Evolutionary conservation across 1,140 invertebrate species (phyloP).

Genomic region (Megalonaias nervosa): DNA sequence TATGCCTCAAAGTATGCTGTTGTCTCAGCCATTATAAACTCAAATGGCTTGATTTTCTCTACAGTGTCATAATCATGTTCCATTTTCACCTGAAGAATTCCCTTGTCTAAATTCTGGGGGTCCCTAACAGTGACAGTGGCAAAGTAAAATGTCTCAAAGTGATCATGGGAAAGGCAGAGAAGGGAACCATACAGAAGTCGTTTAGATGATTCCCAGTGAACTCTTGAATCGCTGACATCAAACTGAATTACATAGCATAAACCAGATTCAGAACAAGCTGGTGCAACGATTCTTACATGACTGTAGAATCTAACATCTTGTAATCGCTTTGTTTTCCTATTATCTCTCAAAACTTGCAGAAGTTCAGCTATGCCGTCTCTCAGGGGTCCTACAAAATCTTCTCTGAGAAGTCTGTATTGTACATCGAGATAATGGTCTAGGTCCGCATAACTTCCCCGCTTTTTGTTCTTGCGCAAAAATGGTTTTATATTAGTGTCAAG

Average conservation of each 20-base stretch:
- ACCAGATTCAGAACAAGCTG: slow-evolving; percentile 28
- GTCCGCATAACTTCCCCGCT: slow-evolving; percentile 76
- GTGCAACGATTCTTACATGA: slow-evolving; percentile 41
- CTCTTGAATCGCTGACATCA: slow-evolving; percentile 42
- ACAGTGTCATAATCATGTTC: slow-evolving; percentile 12
- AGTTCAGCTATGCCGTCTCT: slow-evolving; percentile 60
- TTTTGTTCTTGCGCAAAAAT: slow-evolving; percentile 76
- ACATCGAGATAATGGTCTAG: slow-evolving; percentile 83
- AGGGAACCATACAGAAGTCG: slow-evolving; percentile 81
- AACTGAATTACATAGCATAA: slow-evolving; percentile 52
- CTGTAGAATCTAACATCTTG: slow-evolving; percentile 46
- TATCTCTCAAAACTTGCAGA: slow-evolving; percentile 1
- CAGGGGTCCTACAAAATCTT: slow-evolving; percentile 76
- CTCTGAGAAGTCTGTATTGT: slow-evolving; percentile 82
- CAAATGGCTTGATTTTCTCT: not conserved
- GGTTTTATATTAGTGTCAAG: too few relatives aligned
- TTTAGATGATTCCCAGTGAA: slow-evolving; percentile 71
- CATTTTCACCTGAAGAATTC: slow-evolving; percentile 65
- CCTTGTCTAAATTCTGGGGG: slow-evolving; percentile 39
- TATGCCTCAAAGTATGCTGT: slow-evolving; percentile 73
- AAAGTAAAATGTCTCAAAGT: slow-evolving; percentile 79
- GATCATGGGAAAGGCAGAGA: slow-evolving; percentile 79
- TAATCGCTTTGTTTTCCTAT: not conserved
- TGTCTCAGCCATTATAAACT: slow-evolving; percentile 71
- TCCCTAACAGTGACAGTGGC: slow-evolving; percentile 79